Evolutionary conservation across 53 echinoderm and acorn worm genomes (phyloP), one percentile per base, ranked within the genome.

Genomic region (Stichopus horrens): DNA sequence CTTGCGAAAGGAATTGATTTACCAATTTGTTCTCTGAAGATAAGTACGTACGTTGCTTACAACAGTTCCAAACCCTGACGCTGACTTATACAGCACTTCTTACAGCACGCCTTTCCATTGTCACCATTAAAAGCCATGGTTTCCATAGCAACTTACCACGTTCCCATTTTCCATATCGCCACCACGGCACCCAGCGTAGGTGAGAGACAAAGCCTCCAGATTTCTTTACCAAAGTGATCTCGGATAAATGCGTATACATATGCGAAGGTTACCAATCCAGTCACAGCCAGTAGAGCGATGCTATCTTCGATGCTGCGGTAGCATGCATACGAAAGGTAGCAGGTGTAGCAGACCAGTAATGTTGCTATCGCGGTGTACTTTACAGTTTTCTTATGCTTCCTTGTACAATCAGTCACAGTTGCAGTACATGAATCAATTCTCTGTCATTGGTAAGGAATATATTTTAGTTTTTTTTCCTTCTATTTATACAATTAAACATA

Each of bases 251-350:
- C 75, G 68, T 95, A 96, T 21, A 88, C 9, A 57, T 68, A 84
- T 20, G 74, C 52, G 23, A 93, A 74, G 16, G 92, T 54, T 7
- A 73, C 90, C 23, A 96, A 83, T 51, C 88, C 88, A 13, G 96
- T 95, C 20, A 96, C 86, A 54, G 93, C 88, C 1, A 96, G 8
- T 9, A 96, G 16, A 9, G 91, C 77, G 65, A 92, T 86, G 0
- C 92, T 93, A 58, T 92, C 93, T 6, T 93, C 82, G 73, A 95
- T 92, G 86, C 94, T 89, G 54, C 91, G 91, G 76, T 71, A 91
- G 89, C 95, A 95, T 21, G 97, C 97, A 60, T 92, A 94, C 52
- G 93, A 55, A 60, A 97, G 91, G 75, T 92, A 97, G 1, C 78
- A 95, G 7, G 91, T 58, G 79, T 95, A 97, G 63, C 71, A 22